phyloP scores from a whole-genome alignment of 2,797 vertebrate species.

The Amphiprion clarkii region DNA sequence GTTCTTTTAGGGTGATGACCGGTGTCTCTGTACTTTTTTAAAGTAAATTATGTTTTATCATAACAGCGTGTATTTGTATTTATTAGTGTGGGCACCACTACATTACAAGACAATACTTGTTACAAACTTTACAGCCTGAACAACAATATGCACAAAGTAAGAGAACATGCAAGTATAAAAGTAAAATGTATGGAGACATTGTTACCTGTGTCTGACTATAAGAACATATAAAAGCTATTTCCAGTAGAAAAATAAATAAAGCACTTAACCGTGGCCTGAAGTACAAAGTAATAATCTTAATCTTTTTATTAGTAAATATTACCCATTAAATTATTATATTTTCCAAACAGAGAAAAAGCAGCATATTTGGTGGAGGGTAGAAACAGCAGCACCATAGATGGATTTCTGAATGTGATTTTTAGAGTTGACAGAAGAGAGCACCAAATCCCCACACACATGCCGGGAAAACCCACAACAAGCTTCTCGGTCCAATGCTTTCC shows the following conservation, averaged over 20 bases:
- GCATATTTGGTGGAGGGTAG: slow-evolving; percentile 65
- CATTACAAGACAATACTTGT: slow-evolving; percentile 31
- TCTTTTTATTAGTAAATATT: slow-evolving; percentile 70
- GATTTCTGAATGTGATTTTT: slow-evolving; percentile 28
- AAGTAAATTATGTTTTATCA: slow-evolving; percentile 75
- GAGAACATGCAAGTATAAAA: slow-evolving; percentile 76
- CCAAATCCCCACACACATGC: slow-evolving; percentile 28
- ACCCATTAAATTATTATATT: slow-evolving; percentile 57
- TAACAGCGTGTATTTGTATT: slow-evolving; percentile 42
- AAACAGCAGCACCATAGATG: slow-evolving; percentile 60
- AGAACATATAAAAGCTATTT: slow-evolving; percentile 86
- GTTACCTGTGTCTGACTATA: slow-evolving; percentile 75
- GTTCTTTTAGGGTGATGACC: background rate
- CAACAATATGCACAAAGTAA: slow-evolving; percentile 26
- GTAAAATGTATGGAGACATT: slow-evolving; percentile 53
- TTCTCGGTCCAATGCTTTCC: slow-evolving; percentile 26
- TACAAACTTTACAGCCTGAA: slow-evolving; percentile 34
- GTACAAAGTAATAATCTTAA: slow-evolving; percentile 44
- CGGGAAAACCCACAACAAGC: slow-evolving; percentile 15
- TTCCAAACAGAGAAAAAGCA: slow-evolving; percentile 68
- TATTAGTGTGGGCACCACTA: slow-evolving; percentile 30
- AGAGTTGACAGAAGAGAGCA: slow-evolving; percentile 34
- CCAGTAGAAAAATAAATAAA: slow-evolving; percentile 84
- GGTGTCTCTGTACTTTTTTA: slow-evolving; percentile 32
- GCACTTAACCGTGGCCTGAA: slow-evolving; percentile 43